phyloP scores from a whole-genome alignment of 53 echinoderm and acorn worm genomes.

The Glandiceps talaboti region DNA sequence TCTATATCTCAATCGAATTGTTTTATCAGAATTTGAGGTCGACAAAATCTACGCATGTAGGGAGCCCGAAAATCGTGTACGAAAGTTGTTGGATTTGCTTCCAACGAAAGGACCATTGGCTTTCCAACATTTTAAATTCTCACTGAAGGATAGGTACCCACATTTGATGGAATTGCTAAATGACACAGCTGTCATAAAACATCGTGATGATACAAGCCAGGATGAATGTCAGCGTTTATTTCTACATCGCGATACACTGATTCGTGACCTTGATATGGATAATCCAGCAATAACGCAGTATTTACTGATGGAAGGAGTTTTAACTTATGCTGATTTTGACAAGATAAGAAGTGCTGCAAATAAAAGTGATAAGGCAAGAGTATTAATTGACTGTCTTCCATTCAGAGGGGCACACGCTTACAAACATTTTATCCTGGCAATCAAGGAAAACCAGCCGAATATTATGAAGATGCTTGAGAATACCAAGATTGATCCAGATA shows the following conservation, averaged over 20 bases:
- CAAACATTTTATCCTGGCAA: conserved; percentile 49
- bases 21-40: conserved; percentile 51
- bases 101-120: conserved; percentile 56
- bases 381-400: conserved; percentile 53
- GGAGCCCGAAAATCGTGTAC: conserved; percentile 33
- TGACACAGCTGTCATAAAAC: conserved; percentile 13
- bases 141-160: conserved; percentile 62
- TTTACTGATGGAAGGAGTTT: conserved; percentile 45
- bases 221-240: conserved; percentile 20
- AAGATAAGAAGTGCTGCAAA: conserved; percentile 44
- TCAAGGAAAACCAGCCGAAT: conserved; percentile 51
- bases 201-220: conserved; percentile 3
- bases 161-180: conserved; percentile 58
- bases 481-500: not conserved
- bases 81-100: conserved; percentile 52
- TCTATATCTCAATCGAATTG: conserved; percentile 53
- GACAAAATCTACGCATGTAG: conserved; percentile 50
- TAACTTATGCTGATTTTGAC: conserved; percentile 41
- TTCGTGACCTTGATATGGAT: conserved; percentile 60
- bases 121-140: conserved; percentile 78
- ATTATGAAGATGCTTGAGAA: conserved; percentile 60
- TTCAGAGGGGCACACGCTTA: conserved; percentile 45
- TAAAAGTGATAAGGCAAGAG: conserved; percentile 55
- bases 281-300: conserved; percentile 25
- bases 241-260: conserved; percentile 40